These are phyloP conservation scores for Luperina testacea DNA, from an alignment of 2,888 invertebrate species.

Conservation along the genomic window DNA sequence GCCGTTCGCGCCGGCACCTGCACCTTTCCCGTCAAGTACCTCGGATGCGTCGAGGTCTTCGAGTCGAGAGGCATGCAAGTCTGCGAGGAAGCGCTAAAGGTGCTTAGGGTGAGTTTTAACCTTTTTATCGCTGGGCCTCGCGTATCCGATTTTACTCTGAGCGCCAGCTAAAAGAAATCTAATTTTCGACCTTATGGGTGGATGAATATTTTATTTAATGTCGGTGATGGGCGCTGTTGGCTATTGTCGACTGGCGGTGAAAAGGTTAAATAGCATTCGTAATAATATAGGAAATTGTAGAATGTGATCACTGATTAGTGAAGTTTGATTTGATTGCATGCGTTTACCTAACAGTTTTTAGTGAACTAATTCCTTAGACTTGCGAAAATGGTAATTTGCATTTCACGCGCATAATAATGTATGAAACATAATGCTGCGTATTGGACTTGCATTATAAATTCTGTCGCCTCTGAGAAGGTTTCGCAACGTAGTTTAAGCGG, in stretches of 20 bases:
- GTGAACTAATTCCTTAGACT: slow-evolving; percentile 52
- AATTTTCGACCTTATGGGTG: slow-evolving; percentile 32
- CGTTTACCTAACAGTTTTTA: slow-evolving; percentile 48
- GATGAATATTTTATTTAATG: slow-evolving; percentile 51
- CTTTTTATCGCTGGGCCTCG: slow-evolving; percentile 55
- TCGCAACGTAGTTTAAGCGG: slow-evolving; percentile 48
- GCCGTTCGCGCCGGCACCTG: slow-evolving; percentile 99
- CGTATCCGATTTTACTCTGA: slow-evolving; percentile 45
- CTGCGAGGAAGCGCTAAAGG: slow-evolving; percentile 99
- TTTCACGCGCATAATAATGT: slow-evolving; percentile 36
- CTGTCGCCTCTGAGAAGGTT: slow-evolving; percentile 45
- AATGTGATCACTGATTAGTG: slow-evolving; percentile 50
- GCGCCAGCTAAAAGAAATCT: slow-evolving; percentile 52
- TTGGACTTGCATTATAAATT: slow-evolving; percentile 34
- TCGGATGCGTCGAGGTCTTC: slow-evolving; percentile 99
- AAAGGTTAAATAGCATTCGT: slow-evolving; percentile 58
- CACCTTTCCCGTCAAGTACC: slow-evolving; percentile 99
- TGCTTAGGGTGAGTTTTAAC: slow-evolving; percentile 94
- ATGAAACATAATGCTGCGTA: slow-evolving; percentile 33
- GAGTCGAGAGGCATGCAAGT: slow-evolving; percentile 99
- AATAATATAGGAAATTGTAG: slow-evolving; percentile 36
- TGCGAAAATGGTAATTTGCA: slow-evolving; percentile 8
- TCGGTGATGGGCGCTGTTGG: slow-evolving; percentile 61
- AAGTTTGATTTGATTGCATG: slow-evolving; percentile 59
- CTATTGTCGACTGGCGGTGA: slow-evolving; percentile 62